Conservation (phyloP, 2,797 vertebrate species). For the Falco columbarius region DNA sequence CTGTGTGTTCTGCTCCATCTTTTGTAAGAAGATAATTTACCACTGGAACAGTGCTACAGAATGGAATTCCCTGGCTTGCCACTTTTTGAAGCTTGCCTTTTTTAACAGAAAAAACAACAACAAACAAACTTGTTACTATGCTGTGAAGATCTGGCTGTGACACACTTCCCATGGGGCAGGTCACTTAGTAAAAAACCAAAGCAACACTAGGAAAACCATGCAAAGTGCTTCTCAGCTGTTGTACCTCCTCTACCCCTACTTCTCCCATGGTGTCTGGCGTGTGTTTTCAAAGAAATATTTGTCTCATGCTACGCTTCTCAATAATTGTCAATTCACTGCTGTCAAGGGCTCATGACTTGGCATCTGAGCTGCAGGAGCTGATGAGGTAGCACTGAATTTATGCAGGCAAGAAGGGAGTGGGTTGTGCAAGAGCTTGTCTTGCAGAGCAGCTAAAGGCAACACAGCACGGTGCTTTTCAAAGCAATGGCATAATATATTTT, state of each 20-base stretch:
- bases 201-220: not conserved
- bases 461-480: not conserved
- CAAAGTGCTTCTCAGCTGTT: not conserved
- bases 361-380: not conserved
- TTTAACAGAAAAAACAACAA: not conserved
- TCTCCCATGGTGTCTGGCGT: not conserved
- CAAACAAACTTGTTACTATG: not conserved
- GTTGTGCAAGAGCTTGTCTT: not conserved
- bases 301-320: not conserved
- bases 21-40: not conserved
- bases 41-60: not conserved
- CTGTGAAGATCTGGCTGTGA: not conserved
- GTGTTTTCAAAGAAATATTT: not conserved
- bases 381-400: not conserved
- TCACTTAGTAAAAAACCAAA: not conserved
- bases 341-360: not conserved
- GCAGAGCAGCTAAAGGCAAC: not conserved
- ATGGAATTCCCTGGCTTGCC: not conserved
- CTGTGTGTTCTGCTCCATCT: not conserved
- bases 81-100: not conserved
- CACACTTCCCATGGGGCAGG: not conserved
- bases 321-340: not conserved
- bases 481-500: not conserved
- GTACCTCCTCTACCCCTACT: not conserved
- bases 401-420: not conserved